These are phyloP conservation scores for Adineta ricciae DNA, from an alignment of 2,888 invertebrate species.

Conservation along the genomic window DNA sequence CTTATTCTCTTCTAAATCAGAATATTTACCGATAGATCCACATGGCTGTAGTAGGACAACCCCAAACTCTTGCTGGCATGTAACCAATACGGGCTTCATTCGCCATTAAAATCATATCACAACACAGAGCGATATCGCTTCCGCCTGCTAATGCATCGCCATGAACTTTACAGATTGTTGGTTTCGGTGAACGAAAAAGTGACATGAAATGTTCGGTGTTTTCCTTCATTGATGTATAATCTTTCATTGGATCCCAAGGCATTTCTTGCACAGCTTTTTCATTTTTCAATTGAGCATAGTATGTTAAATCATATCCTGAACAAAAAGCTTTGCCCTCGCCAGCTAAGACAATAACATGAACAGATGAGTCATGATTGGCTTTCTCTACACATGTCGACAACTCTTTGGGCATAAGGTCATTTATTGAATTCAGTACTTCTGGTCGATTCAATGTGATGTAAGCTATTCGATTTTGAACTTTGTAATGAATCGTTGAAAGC, in stretches of 20 bases:
- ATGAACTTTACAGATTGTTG: conserved; percentile 36
- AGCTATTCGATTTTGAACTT: conserved; percentile 35
- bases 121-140: conserved; percentile 37
- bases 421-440: conserved; percentile 37
- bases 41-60: conserved; percentile 38
- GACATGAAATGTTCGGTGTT: conserved; percentile 37
- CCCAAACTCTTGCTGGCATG: conserved; percentile 38
- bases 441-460: conserved; percentile 37
- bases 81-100: conserved; percentile 38
- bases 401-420: conserved; percentile 37
- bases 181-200: conserved; percentile 37
- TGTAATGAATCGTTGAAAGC: conserved; percentile 28
- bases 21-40: conserved; percentile 35
- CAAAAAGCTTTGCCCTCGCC: conserved; percentile 37
- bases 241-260: conserved; percentile 38
- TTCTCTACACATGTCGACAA: conserved; percentile 35
- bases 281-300: conserved; percentile 36
- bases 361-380: conserved; percentile 37
- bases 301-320: conserved; percentile 37
- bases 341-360: conserved; percentile 36
- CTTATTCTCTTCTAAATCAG: not conserved
- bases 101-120: conserved; percentile 37
- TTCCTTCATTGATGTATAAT: conserved; percentile 36
- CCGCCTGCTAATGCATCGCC: conserved; percentile 38
- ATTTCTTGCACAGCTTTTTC: conserved; percentile 35